A percentile compares a stretch with the other conserved stretches of the same genome.
Evolutionary conservation across 2,113 vertebrate species (phyloP).

Genomic region (Synchiropus splendidus): DNA sequence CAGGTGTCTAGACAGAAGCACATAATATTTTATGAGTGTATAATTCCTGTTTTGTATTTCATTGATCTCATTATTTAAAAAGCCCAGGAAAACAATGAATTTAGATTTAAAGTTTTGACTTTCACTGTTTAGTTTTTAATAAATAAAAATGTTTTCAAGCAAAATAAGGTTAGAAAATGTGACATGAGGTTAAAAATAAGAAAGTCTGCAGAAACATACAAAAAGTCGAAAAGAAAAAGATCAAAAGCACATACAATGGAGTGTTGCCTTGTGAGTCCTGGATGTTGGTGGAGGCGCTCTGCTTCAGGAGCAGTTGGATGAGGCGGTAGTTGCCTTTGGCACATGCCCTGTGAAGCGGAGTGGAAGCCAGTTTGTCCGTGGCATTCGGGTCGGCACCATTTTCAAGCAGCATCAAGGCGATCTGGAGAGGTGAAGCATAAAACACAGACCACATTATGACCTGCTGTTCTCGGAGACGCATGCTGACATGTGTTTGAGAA

Average conservation of each 20-base stretch:
- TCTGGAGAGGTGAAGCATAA: slow-evolving; percentile 59
- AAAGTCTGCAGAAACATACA: too few species aligned
- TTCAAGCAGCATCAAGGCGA: slow-evolving; percentile 82
- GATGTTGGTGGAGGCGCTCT: slow-evolving; percentile 88
- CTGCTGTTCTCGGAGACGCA: background rate
- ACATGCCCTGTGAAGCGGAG: slow-evolving; percentile 86
- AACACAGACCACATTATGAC: background rate
- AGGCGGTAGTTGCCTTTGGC: slow-evolving; percentile 88
- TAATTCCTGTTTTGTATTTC: too few species aligned
- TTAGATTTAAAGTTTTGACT: too few species aligned
- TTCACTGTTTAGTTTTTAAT: too few species aligned
- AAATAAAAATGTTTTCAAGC: too few species aligned
- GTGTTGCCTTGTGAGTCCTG: slow-evolving; percentile 94
- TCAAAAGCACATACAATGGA: slow-evolving; percentile 75
- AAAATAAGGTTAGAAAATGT: too few species aligned
- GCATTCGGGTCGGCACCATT: slow-evolving; percentile 83
- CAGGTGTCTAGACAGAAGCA: slow-evolving; percentile 73
- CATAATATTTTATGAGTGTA: too few species aligned
- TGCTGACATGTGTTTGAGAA: too few species aligned
- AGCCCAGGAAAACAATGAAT: too few species aligned
- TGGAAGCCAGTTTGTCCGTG: slow-evolving; percentile 82
- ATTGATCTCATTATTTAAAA: too few species aligned
- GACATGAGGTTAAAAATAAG: too few species aligned
- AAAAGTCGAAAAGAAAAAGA: background rate
- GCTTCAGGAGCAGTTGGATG: slow-evolving; percentile 85